These are phyloP conservation scores for Eulemur rufifrons DNA, from an alignment of 2,113 vertebrate genomes.

Conservation along the genomic window DNA sequence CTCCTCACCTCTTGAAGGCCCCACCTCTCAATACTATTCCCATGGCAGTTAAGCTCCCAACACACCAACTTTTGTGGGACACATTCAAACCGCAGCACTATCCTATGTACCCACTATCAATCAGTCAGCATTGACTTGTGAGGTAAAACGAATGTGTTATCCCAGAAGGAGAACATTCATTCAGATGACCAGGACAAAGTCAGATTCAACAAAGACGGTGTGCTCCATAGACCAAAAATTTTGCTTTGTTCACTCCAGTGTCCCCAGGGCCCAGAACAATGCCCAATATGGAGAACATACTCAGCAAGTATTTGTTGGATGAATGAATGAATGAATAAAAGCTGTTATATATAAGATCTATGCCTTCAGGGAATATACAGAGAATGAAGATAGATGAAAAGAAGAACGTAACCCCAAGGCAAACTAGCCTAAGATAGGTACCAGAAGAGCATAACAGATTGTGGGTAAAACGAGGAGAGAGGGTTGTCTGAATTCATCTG, in stretches of 20 bases:
- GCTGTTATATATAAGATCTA: not conserved
- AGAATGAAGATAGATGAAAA: not conserved
- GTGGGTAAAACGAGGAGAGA: not conserved
- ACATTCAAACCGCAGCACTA: not conserved
- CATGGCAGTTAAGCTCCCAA: not conserved
- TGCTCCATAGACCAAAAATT: not conserved
- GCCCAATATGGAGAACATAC: not conserved
- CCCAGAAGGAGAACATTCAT: not conserved
- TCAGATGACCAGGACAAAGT: not conserved
- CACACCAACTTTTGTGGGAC: not conserved
- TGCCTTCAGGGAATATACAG: not conserved
- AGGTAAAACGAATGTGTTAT: not conserved
- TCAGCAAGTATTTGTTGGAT: not conserved
- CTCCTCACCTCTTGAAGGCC: not conserved
- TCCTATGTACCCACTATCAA: not conserved
- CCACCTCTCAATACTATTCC: not conserved
- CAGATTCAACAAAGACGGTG: not conserved
- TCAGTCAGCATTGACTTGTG: not conserved
- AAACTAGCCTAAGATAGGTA: not conserved
- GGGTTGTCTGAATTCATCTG: not conserved
- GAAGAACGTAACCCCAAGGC: not conserved
- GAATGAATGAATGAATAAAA: not conserved
- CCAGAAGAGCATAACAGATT: not conserved
- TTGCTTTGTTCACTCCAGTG: not conserved
- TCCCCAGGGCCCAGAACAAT: not conserved